Evolutionary conservation across 92 coral and sea anemone genomes (phyloP), one percentile per base, ranked within the genome.

Genomic region (Hydrozoanthus gracilis): DNA sequence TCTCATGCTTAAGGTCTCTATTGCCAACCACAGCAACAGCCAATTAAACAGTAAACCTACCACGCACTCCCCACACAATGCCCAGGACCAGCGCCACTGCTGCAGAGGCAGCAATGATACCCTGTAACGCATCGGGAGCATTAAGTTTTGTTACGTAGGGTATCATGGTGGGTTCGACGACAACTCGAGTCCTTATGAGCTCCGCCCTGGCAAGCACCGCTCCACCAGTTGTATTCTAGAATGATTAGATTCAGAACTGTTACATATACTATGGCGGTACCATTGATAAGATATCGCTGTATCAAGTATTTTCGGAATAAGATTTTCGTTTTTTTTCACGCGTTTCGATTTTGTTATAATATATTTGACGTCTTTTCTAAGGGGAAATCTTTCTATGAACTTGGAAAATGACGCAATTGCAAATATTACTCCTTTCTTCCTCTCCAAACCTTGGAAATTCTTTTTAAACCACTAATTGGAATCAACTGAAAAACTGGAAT

Each of bases 181-280:
- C 65, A 70, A 94, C 77, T 73, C 87, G 92, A 8, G 92, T 89
- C 9, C 70, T 89, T 44, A 88, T 92, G 58, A 86, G 65, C 51
- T 94, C 93, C 78, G 75, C 91, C 67, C 91, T 82, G 47, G 92
- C 98, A 3, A 94, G 89, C 13, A 94, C 82, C 1, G 98, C 98
- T 3, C 98, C 98, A 4, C 94, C 94, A 6, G 91, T 83, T 20
- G 92, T 89, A 16, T 80, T 80, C 85, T 80, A 62, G 44, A 46
- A 61, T 6, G 2, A 67, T 3, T 11, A 17, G 20, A 27, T 27
- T 27, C 39, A 27, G 39, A 27, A 27, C 39, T 27, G 39, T 11
- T 71, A 6, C 49, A 20, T 76, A 50, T 18, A 50, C 39, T 27
- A 27, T 27, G 39, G 39, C 39, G 39, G 39, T 27, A 27, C 39